A percentile compares a stretch with the other conserved stretches of the same genome.
These are phyloP conservation scores for Archilochus colubris DNA, from an alignment of 2,113 vertebrate species.

Conservation along the genomic window DNA sequence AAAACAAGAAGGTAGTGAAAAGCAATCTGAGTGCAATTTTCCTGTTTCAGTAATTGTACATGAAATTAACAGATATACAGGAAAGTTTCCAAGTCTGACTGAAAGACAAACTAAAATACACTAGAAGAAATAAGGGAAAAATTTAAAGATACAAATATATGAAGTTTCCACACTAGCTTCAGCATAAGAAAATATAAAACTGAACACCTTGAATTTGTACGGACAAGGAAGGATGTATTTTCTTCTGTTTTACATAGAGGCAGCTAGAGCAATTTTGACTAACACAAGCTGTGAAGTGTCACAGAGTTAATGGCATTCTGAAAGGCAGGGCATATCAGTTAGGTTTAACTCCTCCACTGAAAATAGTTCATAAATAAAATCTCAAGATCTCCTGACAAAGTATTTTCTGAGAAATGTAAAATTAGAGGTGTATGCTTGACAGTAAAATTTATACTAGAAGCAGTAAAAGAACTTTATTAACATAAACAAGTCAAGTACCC, in stretches of 20 bases:
- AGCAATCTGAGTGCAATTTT: not conserved
- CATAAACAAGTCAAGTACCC: conserved; percentile 64
- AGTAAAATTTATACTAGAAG: conserved; percentile 64
- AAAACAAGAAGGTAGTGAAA: not conserved
- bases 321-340: conserved; percentile 53
- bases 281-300: conserved; percentile 64
- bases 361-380: conserved; percentile 71
- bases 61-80: not conserved
- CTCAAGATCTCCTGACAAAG: conserved; percentile 66
- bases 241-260: conserved; percentile 34
- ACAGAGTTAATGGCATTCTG: conserved; percentile 55
- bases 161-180: not conserved
- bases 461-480: conserved; percentile 69
- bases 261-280: conserved; percentile 58
- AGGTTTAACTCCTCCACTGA: conserved; percentile 64
- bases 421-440: conserved; percentile 65
- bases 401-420: conserved; percentile 69
- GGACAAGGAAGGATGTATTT: conserved; percentile 27
- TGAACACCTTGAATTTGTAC: not conserved
- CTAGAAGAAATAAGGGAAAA: not conserved
- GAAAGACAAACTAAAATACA: not conserved
- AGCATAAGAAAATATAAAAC: conserved; percentile 2
- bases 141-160: not conserved
- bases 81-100: not conserved
- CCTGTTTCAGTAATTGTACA: not conserved